Evolutionary conservation across 2,113 vertebrate species (phyloP).

Genomic region (Gymnorhina tibicen): DNA sequence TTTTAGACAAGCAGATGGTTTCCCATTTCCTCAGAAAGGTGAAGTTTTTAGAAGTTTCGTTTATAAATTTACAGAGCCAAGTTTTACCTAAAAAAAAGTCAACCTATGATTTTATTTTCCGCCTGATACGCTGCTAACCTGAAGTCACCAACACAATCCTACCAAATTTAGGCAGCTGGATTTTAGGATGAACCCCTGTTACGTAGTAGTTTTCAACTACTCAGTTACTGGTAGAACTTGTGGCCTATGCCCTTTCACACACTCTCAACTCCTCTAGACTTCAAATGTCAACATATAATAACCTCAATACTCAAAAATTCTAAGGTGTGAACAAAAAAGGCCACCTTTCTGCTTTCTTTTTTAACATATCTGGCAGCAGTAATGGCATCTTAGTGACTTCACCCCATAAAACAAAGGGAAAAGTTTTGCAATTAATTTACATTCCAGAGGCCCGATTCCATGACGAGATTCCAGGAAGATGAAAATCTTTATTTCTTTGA

Average conservation of each 20-base stretch:
- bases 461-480: not conserved
- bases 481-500: not conserved
- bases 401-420: not conserved
- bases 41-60: not conserved
- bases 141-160: not conserved
- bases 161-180: not conserved
- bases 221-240: not conserved
- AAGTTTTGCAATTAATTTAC: not conserved
- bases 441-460: not conserved
- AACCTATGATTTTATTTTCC: not conserved
- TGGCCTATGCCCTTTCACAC: not conserved
- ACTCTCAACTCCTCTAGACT: not conserved
- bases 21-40: not conserved
- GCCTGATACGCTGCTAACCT: not conserved
- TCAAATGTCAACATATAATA: not conserved
- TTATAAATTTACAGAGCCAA: not conserved
- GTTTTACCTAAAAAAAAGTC: not conserved
- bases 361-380: not conserved
- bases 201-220: not conserved
- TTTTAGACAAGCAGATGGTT: not conserved
- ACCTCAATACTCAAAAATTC: not conserved
- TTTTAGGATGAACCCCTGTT: not conserved
- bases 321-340: not conserved
- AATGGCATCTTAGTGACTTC: not conserved
- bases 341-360: not conserved